Evolutionary conservation across 2,888 invertebrate species (phyloP).

Genomic region (Gymnoscelis rufifasciata): DNA sequence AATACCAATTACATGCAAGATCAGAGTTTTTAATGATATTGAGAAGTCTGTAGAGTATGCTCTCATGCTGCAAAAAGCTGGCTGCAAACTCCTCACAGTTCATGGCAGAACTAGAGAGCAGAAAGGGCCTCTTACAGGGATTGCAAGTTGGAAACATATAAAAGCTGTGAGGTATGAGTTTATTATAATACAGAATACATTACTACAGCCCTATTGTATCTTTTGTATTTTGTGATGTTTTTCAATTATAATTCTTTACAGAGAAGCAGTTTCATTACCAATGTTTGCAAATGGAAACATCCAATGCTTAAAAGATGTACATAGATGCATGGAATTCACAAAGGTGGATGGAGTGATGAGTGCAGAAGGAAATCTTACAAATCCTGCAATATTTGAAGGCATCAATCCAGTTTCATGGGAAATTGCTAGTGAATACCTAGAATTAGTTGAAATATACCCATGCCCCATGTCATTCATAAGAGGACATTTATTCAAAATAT

Average conservation of each 20-base stretch:
- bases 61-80: slow-evolving; percentile 94
- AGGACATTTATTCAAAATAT: slow-evolving; percentile 97
- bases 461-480: slow-evolving; percentile 93
- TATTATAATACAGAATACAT: no score
- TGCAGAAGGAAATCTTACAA: slow-evolving; percentile 97
- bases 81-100: slow-evolving; percentile 94
- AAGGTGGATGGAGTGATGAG: slow-evolving; percentile 93
- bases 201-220: no score
- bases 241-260: slow-evolving; percentile 52
- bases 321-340: slow-evolving; percentile 90
- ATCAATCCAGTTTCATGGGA: slow-evolving; percentile 91
- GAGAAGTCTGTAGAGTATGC: slow-evolving; percentile 95
- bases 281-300: slow-evolving; percentile 99
- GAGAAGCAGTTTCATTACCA: slow-evolving; percentile 91
- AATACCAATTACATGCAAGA: slow-evolving; percentile 97
- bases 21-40: slow-evolving; percentile 92
- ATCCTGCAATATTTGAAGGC: slow-evolving; percentile 94
- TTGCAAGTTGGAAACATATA: slow-evolving; percentile 96
- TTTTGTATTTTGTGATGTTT: no score
- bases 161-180: slow-evolving; percentile 85
- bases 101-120: slow-evolving; percentile 98
- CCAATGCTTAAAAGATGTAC: slow-evolving; percentile 91
- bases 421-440: slow-evolving; percentile 92
- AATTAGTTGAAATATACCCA: slow-evolving; percentile 88
- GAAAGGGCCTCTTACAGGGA: slow-evolving; percentile 96